Evolutionary conservation across 2,888 invertebrate species (phyloP), one percentile per base, ranked within the genome.

Genomic region (Odontothrips loti): DNA sequence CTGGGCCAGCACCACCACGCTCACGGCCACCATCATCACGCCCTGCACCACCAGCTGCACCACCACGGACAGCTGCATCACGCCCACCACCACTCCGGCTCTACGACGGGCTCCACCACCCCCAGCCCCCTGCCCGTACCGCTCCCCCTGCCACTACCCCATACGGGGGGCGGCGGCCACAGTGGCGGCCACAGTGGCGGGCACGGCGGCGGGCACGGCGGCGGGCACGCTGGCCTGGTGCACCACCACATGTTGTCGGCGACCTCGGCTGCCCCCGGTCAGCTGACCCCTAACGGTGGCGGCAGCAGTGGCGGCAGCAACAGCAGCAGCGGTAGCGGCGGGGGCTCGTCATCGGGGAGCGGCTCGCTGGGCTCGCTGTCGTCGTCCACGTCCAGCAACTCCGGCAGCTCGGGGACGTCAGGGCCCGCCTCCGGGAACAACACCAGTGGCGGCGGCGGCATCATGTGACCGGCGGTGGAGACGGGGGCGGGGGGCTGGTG

Each of bases 21-120:
- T 27, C 83, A 84, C 81, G 89, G 90, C 83, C 89, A 89, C 84
- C 89, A 90, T 84, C 89, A 89, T 85, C 88, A 90, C 84, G 89
- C 89, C 75, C 89, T 89, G 88, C 88, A 89, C 88, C 89, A 89
- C 82, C 89, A 89, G 81, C 89, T 89, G 80, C 80, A 83, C 81
- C 89, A 89, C 82, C 89, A 89, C 83, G 89, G 89, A 2, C 34
- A 88, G 87, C 79, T 87, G 88, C 87, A 80, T 86, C 87, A 79
- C 85, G 83, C 85, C 48, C 85, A 85, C 81, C 86, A 86, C 82
- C 85, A 85, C 43, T 87, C 86, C 84, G 84, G 79, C 84, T 83
- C 43, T 81, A 82, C 86, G 86, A 82, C 82, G 34, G 34, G 34
- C 86, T 83, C 84, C 87, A 82, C 86, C 86, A 82, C 85, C 86